Percentiles rank a stretch among this genome's conserved stretches.
phyloP scores from a whole-genome alignment of 2,888 invertebrate genomes.

The Loripinus fragilis region DNA sequence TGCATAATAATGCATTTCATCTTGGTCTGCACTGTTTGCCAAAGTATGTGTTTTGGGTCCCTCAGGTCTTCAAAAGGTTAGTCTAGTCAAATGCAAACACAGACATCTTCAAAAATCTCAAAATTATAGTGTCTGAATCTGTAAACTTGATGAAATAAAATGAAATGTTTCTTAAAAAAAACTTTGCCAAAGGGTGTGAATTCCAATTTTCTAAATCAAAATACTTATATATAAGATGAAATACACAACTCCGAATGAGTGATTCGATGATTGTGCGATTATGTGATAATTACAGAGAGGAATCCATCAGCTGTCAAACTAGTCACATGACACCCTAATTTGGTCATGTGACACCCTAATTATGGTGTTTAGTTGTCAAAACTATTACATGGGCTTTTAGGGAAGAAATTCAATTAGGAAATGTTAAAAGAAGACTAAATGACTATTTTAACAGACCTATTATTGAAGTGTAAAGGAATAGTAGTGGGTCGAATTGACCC shows the following conservation, averaged over 20 bases:
- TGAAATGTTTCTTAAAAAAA: not conserved
- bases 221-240: not conserved
- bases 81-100: conserved; percentile 12
- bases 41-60: no score
- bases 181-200: not conserved
- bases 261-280: conserved; percentile 13
- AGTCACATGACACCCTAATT: conserved; percentile 20
- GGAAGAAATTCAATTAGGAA: conserved; percentile 16
- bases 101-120: not conserved
- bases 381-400: conserved; percentile 19
- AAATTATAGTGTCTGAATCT: conserved; percentile 1
- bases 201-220: not conserved
- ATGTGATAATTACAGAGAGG: conserved; percentile 4
- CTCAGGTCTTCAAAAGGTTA: no score
- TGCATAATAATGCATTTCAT: no score
- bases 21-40: no score
- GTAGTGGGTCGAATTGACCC: conserved; percentile 10
- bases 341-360: conserved; percentile 21
- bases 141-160: not conserved
- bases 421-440: conserved; percentile 12
- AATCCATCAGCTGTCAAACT: not conserved
- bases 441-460: conserved; percentile 16
- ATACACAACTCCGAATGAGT: not conserved
- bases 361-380: conserved; percentile 15
- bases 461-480: conserved; percentile 17